Evolutionary conservation across 2,888 invertebrate species (phyloP).

Genomic region (Tipula vernalis): DNA sequence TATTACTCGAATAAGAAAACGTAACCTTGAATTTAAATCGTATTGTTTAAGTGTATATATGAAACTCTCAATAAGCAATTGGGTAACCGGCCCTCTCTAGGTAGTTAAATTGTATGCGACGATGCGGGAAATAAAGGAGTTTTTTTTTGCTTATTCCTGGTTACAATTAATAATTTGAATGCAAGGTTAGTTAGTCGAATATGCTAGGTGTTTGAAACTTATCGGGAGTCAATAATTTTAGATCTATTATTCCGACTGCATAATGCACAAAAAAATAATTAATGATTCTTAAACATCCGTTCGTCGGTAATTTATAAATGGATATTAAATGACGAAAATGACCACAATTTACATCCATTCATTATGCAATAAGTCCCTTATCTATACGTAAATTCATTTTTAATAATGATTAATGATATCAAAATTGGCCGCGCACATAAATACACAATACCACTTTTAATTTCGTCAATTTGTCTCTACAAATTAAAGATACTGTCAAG

Average conservation of each 20-base stretch:
- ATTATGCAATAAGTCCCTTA: not conserved
- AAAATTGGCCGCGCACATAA: not conserved
- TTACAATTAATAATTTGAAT: not conserved
- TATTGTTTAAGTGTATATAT: not conserved
- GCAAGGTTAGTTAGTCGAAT: not conserved
- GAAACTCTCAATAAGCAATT: not conserved
- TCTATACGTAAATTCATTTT: not conserved
- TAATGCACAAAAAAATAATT: not conserved
- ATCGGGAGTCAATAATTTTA: not conserved
- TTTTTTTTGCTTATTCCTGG: not conserved
- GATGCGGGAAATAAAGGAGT: not conserved
- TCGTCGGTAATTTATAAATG: not conserved
- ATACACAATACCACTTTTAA: not conserved
- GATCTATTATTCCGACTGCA: not conserved
- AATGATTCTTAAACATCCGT: not conserved
- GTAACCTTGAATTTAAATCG: not conserved
- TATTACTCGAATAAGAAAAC: not conserved
- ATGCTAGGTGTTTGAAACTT: not conserved
- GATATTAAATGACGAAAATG: not conserved
- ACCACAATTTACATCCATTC: not conserved
- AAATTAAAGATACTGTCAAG: not conserved
- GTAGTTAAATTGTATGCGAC: not conserved
- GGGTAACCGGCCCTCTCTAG: not conserved
- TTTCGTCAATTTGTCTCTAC: not conserved
- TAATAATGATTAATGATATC: conserved; percentile 4